Evolutionary conservation across 1,140 invertebrate species (phyloP).

Genomic region (Macrosteles quadrilineatus): DNA sequence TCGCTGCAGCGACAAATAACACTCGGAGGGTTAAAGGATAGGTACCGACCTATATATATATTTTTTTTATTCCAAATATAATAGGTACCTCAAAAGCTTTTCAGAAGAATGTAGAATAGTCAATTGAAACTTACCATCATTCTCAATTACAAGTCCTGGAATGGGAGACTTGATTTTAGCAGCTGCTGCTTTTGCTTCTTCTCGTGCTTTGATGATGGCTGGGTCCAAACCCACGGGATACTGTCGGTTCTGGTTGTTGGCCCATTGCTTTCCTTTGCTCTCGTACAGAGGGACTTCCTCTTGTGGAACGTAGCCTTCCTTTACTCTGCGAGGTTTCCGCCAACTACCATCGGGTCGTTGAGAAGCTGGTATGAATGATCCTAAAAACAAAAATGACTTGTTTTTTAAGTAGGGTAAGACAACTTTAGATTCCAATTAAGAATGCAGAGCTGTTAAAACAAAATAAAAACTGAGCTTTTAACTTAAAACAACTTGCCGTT

Average conservation of each 20-base stretch:
- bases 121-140: conserved; percentile 54
- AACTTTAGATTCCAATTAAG: no score
- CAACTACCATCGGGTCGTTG: conserved; percentile 98
- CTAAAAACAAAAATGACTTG: conserved; percentile 51
- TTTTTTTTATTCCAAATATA: no score
- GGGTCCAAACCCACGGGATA: conserved; percentile 72
- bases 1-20: no score
- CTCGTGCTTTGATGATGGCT: conserved; percentile 62
- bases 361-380: conserved; percentile 88
- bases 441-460: no score
- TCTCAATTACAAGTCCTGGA: conserved; percentile 60
- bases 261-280: conserved; percentile 94
- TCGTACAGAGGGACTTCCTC: conserved; percentile 96
- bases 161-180: conserved; percentile 53
- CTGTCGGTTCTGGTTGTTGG: conserved; percentile 60
- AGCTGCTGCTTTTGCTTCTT: conserved; percentile 50
- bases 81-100: no score
- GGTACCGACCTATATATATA: no score
- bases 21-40: no score
- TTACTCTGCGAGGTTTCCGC: conserved; percentile 92
- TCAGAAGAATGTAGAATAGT: no score
- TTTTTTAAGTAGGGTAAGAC: no score
- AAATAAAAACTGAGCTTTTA: no score
- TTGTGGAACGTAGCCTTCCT: conserved; percentile 97
- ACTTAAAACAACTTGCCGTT: no score